Conservation (phyloP, 2,888 invertebrate genomes). For the Lypha dubia region DNA sequence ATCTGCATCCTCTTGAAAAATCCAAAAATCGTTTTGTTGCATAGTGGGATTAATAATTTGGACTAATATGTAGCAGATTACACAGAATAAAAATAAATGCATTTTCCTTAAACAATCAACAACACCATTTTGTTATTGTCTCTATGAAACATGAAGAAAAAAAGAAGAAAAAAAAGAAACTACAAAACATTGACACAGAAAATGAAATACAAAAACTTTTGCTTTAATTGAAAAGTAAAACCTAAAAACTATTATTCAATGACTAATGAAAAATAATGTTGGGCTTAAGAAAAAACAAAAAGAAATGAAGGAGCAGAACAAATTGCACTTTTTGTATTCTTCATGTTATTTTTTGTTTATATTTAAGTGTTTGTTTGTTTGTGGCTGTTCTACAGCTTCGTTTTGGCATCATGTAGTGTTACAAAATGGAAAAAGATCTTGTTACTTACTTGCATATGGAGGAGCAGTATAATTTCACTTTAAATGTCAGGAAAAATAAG, state of each 20-base stretch:
- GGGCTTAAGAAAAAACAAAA: not conserved
- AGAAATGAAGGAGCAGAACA: not conserved
- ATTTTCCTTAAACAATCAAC: not conserved
- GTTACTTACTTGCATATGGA: conserved; percentile 1
- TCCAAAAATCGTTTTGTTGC: no score
- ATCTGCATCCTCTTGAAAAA: no score
- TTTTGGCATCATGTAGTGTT: not conserved
- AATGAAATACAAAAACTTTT: conserved; percentile 42
- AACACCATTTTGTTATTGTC: not conserved
- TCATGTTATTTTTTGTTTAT: not conserved
- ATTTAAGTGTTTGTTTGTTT: not conserved
- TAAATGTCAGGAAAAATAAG: conserved; percentile 44
- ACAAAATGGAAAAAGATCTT: not conserved
- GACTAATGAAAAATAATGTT: conserved; percentile 28
- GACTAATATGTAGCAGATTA: not conserved
- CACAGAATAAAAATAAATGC: conserved; percentile 14
- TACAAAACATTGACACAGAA: conserved; percentile 10
- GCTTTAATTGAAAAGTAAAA: conserved; percentile 66
- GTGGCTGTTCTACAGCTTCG: not conserved
- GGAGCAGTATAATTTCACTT: conserved; percentile 9
- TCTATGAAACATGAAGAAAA: no score
- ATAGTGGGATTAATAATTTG: no score
- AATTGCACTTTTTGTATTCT: not conserved
- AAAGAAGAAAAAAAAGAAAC: not conserved
- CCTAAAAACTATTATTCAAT: conserved; percentile 47